phyloP scores from a whole-genome alignment of 2,888 invertebrate species.

The Endotricha flammealis region DNA sequence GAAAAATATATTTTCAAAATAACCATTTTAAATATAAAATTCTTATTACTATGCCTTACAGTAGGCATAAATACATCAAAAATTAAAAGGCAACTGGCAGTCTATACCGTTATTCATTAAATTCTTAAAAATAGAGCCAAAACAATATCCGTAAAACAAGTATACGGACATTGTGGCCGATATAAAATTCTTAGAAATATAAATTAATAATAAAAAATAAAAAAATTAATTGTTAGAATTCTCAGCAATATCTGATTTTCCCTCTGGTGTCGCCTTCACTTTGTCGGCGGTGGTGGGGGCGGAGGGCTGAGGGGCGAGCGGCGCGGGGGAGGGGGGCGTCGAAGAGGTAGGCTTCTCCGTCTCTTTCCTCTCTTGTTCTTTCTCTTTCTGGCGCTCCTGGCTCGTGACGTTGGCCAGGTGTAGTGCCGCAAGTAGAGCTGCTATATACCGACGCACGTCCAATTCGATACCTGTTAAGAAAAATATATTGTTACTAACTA shows the following conservation, averaged over 20 bases:
- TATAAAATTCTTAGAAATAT: conserved; percentile 18
- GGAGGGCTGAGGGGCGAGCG: conserved; percentile 26
- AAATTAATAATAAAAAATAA: conserved; percentile 19
- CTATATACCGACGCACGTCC: conserved; percentile 63
- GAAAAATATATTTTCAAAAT: conserved; percentile 15
- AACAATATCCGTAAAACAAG: conserved; percentile 48
- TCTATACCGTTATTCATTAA: too few species aligned
- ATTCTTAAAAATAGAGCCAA: conserved; percentile 45
- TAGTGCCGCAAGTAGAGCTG: conserved; percentile 59
- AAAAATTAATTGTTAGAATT: conserved; percentile 27
- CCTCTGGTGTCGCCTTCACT: conserved; percentile 59
- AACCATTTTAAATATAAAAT: conserved; percentile 11
- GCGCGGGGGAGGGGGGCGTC: conserved; percentile 28
- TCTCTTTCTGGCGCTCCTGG: conserved; percentile 44
- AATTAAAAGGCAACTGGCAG: conserved; percentile 39
- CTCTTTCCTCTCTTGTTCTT: conserved; percentile 24
- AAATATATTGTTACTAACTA: too few species aligned
- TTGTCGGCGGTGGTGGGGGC: conserved; percentile 47
- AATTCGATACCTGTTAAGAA: conserved; percentile 53
- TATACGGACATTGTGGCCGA: conserved; percentile 51
- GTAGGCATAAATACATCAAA: conserved; percentile 42
- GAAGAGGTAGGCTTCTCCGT: conserved; percentile 27
- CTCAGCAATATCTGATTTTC: conserved; percentile 43
- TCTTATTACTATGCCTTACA: conserved; percentile 17
- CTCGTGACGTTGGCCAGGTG: conserved; percentile 64